Base-by-base conservation (phyloP, 2,113 vertebrate genomes). In the Circaetus gallicus region DNA sequence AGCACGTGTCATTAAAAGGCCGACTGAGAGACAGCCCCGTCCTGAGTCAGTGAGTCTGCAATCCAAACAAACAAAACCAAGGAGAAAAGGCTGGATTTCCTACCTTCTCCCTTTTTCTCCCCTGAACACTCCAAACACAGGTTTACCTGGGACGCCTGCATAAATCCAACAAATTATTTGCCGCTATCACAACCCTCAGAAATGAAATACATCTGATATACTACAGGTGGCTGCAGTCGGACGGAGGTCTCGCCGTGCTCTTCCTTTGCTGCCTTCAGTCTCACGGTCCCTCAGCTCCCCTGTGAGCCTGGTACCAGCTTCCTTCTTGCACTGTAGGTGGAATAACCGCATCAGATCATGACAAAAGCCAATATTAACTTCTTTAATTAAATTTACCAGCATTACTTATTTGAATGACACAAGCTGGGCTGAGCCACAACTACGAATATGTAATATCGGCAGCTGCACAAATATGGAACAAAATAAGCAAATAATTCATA, bases 401-500 rank as follows among this genome's bases (percentile, higher is more conserved):
- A 9, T 43, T 47, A 29, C 49, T 38, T 26, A 16, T 8, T 79
- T 19, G n/a, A 49, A 16, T 4, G 69, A 58, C 81, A 47, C 24
- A 21, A 47, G 59, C 58, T 25, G 85, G 24, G 72, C 77, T 18
- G 8, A 81, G 90, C 36, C 3, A 0, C 73, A 40, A 0, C 63
- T 4, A 42, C 2, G 3, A 42, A 11, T 34, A 53, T 14, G 73
- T 21, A 34, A 32, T 32, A 70, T 0, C 3, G 1, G 70, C 89
- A 91, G 84, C 86, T 93, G 91, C 85, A 62, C 86, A 93, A 96
- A 89, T 13, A 89, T 0, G 14, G 91, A 66, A 31, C 40, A 63
- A 89, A 91, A 77, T 9, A n/a, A 88, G 82, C 88, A 85, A 92
- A 94, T 53, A 36, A 72, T 36, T 90, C 92, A 47, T 56, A 93